phyloP scores from a whole-genome alignment of 2,113 vertebrate genomes.

The Myanophis thanlyinensis region DNA sequence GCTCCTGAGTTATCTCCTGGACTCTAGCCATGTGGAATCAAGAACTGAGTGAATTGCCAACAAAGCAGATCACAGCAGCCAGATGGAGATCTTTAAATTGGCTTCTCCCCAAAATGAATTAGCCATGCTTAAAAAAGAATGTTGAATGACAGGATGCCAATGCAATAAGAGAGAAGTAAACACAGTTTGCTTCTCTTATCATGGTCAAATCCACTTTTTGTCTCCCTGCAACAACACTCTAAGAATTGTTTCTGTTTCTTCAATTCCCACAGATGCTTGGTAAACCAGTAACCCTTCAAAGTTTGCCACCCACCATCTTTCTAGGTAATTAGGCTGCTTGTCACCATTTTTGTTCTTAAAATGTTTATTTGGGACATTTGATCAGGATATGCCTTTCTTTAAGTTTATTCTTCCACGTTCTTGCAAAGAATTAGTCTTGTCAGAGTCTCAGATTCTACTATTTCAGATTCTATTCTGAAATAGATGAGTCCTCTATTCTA shows the following conservation, averaged over 20 bases:
- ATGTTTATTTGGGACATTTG: background rate
- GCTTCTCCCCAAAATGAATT: background rate
- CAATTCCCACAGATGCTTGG: background rate
- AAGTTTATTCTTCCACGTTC: background rate
- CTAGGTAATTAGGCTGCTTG: background rate
- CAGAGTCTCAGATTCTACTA: slow-evolving; percentile 13
- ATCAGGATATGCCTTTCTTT: background rate
- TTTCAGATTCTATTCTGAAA: slow-evolving; percentile 12
- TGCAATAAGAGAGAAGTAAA: background rate
- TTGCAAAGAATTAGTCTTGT: background rate
- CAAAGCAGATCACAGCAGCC: background rate
- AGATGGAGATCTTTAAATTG: background rate
- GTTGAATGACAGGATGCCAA: background rate
- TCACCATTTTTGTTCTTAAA: background rate
- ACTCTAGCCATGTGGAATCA: background rate
- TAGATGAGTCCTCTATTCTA: slow-evolving; percentile 18
- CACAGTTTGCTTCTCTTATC: background rate
- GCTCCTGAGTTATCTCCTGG: background rate
- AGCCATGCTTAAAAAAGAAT: background rate
- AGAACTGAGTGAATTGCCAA: background rate
- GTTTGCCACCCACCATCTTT: background rate
- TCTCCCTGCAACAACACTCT: background rate
- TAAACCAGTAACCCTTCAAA: background rate
- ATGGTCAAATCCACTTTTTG: background rate
- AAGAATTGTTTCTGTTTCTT: background rate